Conservation (phyloP, 2,113 vertebrate species). For the Nothocercus julius region DNA sequence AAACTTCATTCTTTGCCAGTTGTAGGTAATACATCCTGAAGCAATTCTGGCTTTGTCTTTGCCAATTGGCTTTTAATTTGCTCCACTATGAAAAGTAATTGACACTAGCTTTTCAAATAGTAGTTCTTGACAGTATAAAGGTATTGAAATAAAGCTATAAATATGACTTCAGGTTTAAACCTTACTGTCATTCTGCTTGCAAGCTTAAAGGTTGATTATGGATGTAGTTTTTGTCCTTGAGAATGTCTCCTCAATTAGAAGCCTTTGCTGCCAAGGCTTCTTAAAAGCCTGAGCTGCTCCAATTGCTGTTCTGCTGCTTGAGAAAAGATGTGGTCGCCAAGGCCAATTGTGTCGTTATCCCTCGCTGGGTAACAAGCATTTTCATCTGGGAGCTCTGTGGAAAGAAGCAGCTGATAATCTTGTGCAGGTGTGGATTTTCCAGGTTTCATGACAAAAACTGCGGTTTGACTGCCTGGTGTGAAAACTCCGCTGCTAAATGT, state of each 20-base stretch:
- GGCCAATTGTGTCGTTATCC: constrained; percentile 1
- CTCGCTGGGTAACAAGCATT: constrained; percentile 20
- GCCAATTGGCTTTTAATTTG: not conserved
- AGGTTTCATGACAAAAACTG: not conserved
- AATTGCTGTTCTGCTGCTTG: not conserved
- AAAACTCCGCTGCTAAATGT: constrained; percentile 11
- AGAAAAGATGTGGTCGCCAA: not conserved
- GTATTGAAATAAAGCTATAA: not conserved
- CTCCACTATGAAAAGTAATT: not conserved
- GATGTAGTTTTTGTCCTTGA: not conserved
- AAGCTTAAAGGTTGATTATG: not conserved
- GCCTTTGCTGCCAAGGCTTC: not conserved
- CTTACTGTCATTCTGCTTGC: not conserved
- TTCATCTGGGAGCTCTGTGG: constrained; percentile 35
- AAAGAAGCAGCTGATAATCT: not conserved
- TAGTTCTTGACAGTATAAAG: not conserved
- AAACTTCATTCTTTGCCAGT: not conserved
- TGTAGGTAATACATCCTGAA: not conserved
- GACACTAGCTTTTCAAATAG: not conserved
- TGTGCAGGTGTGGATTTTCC: not conserved
- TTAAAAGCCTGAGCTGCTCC: not conserved
- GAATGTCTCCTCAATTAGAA: not conserved
- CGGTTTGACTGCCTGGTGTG: not conserved
- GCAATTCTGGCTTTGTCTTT: not conserved
- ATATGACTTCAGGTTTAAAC: not conserved